Evolutionary conservation across 2,888 invertebrate genomes (phyloP).

Genomic region (Schizaphis graminum): DNA sequence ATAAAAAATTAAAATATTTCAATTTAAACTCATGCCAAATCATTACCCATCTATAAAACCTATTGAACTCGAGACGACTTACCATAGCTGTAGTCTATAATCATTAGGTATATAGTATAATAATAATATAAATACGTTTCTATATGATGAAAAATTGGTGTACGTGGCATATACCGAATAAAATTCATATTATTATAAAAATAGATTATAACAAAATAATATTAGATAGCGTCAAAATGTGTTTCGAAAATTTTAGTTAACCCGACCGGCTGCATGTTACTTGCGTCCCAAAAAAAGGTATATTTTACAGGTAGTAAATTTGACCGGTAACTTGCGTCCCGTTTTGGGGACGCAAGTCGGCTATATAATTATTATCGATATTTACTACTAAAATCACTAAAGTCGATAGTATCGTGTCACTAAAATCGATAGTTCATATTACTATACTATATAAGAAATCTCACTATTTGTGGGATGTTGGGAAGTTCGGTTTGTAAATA

Average conservation of each 20-base stretch:
- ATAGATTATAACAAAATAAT: neutral
- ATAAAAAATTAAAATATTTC: conserved; percentile 9
- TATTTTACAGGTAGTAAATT: too few relatives aligned
- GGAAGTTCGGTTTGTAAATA: too few relatives aligned
- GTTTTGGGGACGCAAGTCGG: too few relatives aligned
- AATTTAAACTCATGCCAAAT: neutral
- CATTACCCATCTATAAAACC: neutral
- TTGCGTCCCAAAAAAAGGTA: too few relatives aligned
- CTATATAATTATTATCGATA: too few relatives aligned
- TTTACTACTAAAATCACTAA: too few relatives aligned
- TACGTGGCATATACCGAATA: neutral
- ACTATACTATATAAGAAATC: too few relatives aligned
- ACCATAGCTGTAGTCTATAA: neutral
- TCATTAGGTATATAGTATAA: neutral
- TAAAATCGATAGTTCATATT: too few relatives aligned
- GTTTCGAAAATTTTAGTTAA: neutral
- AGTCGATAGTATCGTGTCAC: too few relatives aligned
- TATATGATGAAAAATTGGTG: neutral
- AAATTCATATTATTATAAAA: neutral
- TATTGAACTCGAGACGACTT: neutral
- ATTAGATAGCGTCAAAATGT: neutral
- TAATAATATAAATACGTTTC: neutral
- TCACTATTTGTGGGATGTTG: too few relatives aligned
- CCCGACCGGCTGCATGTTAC: too few relatives aligned
- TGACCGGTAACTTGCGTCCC: too few relatives aligned